phyloP scores from a whole-genome alignment of 2,888 invertebrate species.

The Drosophila dives region DNA sequence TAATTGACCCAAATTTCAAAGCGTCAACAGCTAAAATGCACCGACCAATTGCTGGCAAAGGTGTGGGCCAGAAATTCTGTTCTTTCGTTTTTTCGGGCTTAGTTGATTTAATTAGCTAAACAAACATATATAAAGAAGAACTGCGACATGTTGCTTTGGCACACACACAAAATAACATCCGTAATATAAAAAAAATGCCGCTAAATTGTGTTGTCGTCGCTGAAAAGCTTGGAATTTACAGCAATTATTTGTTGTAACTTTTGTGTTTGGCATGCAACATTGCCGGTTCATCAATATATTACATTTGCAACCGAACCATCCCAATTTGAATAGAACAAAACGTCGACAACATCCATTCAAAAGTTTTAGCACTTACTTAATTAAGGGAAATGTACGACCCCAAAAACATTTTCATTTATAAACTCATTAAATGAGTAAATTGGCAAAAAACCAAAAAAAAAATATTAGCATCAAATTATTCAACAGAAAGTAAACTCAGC shows the following conservation, averaged over 20 bases:
- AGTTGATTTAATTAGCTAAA: constrained; percentile 73
- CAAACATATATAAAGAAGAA: constrained; percentile 34
- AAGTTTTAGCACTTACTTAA: background rate
- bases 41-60: constrained; percentile 9
- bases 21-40: constrained; percentile 43
- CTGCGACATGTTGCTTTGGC: constrained; percentile 67
- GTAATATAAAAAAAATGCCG: constrained; percentile 30
- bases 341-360: background rate
- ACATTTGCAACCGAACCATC: constrained; percentile 9
- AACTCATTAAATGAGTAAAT: background rate
- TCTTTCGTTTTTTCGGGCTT: constrained; percentile 5
- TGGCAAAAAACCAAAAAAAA: background rate
- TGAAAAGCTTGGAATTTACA: constrained; percentile 73
- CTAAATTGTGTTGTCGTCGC: constrained; percentile 55
- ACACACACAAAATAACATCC: constrained; percentile 30
- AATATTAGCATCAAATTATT: background rate
- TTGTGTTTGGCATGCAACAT: constrained; percentile 18
- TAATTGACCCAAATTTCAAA: constrained; percentile 79
- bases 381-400: background rate
- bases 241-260: constrained; percentile 43
- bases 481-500: background rate
- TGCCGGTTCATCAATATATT: constrained; percentile 9
- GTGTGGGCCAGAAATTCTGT: constrained; percentile 11
- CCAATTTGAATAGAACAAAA: background rate
- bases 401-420: background rate